A percentile compares a stretch with the other conserved stretches of the same genome.
phyloP scores from a whole-genome alignment of 2,113 vertebrate species.

The Ceyx margarethae region DNA sequence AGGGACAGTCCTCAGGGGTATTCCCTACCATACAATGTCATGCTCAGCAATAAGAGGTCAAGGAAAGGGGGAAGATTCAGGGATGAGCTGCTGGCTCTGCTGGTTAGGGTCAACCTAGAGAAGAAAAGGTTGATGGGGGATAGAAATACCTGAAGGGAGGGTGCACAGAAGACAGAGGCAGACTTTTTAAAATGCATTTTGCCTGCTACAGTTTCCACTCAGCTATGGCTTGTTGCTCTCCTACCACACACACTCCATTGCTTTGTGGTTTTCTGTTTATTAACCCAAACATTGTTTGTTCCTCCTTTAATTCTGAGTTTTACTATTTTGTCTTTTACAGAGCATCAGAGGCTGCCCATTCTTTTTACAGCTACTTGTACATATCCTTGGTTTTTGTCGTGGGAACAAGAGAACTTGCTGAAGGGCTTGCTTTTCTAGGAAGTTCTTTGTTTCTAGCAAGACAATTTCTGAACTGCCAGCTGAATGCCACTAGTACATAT shows the following conservation, averaged over 20 bases:
- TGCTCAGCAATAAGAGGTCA: not conserved
- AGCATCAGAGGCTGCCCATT: not conserved
- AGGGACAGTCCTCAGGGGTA: not conserved
- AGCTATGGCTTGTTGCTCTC: not conserved
- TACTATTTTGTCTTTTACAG: not conserved
- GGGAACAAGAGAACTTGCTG: not conserved
- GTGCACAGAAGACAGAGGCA: not conserved
- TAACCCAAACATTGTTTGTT: not conserved
- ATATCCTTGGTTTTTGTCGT: not conserved
- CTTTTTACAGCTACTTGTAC: not conserved
- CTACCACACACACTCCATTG: not conserved
- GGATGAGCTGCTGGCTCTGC: not conserved
- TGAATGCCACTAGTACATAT: not conserved
- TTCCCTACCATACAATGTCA: not conserved
- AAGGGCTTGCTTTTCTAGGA: not conserved
- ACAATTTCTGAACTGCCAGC: not conserved
- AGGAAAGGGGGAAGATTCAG: not conserved
- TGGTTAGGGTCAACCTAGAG: not conserved
- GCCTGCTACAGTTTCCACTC: not conserved
- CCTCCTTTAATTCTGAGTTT: not conserved
- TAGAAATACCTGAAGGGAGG: not conserved
- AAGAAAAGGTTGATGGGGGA: not conserved
- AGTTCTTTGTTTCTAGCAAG: not conserved
- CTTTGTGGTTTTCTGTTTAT: not conserved
- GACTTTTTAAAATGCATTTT: not conserved